Base-by-base conservation (phyloP, 2,113 vertebrate genomes). In the Hypocryptadius cinnamomeus region DNA sequence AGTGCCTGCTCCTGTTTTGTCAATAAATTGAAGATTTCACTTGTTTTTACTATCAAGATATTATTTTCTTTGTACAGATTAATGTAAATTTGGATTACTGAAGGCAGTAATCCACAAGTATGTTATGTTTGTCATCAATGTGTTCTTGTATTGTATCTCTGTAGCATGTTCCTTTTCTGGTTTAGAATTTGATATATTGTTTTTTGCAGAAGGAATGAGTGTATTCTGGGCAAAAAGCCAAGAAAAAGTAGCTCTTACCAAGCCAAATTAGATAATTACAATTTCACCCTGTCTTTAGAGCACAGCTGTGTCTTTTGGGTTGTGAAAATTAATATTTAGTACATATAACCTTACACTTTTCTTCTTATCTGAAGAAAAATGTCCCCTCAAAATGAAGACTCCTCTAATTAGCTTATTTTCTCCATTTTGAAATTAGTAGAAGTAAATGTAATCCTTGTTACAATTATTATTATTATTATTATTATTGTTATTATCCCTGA, bases 161-260 rank as follows among this genome's bases (percentile, higher is more conserved):
- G 45, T 64, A 74, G 42, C 19, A 3, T 51, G 48, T 90, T 91
- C 11, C 25, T 92, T 92, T 90, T 76, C 77, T 89, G 48, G 56
- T 87, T 72, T 80, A 63, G 47, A 59, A 57, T 68, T 93, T 70
- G 28, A 17, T 66, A 3, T 59, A 25, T 23, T 69, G 45, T 40
- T 91, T 93, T 95, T 93, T 92, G 51, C 44, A 93, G 90, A 81
- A 93, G 31, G 40, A 92, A 51, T 78, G 94, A 95, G 86, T 28
- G 73, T 83, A 31, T 72, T 95, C 90, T 92, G 76, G 94, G 95
- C 44, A 96, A 90, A 92, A 95, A 65, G 71, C 85, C 93, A 95
- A 78, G 42, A 70, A 80, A 95, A 85, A 90, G 35, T 80, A 95
- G 42, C 60, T 93, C 35, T 87, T 85, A 84, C 90, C 60, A 94